phyloP scores from a whole-genome alignment of 2,113 vertebrate species.

The Dicentrarchus labrax region DNA sequence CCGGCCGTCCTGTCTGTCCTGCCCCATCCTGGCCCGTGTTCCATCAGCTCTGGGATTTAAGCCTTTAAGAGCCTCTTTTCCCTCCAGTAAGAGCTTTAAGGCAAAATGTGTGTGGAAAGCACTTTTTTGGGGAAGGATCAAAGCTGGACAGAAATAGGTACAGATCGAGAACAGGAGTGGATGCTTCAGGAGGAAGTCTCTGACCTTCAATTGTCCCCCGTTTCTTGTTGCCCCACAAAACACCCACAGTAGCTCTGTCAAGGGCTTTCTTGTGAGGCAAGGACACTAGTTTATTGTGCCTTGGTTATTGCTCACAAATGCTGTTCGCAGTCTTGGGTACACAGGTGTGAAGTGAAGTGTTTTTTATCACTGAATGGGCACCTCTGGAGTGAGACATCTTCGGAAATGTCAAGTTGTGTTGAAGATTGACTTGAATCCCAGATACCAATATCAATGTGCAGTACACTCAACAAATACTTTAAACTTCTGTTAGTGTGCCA shows the following conservation, averaged over 20 bases:
- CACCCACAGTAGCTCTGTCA: conserved; percentile 7
- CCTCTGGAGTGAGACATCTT: conserved; percentile 12
- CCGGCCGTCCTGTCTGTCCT: conserved; percentile 29
- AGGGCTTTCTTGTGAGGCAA: conserved; percentile 38
- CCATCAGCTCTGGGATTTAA: conserved; percentile 73
- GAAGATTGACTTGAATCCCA: neutral
- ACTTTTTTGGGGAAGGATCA: conserved; percentile 73
- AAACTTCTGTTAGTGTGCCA: neutral
- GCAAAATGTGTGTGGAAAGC: conserved; percentile 73
- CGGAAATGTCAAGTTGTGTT: conserved; percentile 8
- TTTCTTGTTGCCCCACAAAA: conserved; percentile 48
- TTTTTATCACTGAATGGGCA: conserved; percentile 11
- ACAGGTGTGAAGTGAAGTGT: conserved; percentile 19
- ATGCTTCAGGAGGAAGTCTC: conserved; percentile 51
- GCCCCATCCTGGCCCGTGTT: conserved; percentile 63
- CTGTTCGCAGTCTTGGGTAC: conserved; percentile 16
- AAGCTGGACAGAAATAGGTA: conserved; percentile 72
- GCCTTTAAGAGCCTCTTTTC: conserved; percentile 77
- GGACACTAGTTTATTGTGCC: conserved; percentile 46
- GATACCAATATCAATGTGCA: neutral
- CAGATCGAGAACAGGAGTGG: conserved; percentile 53
- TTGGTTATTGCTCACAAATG: conserved; percentile 42
- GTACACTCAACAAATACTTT: neutral
- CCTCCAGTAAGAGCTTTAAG: conserved; percentile 76
- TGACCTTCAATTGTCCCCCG: conserved; percentile 66